Percentiles rank a stretch among this genome's conserved stretches.
Evolutionary conservation across 2,113 vertebrate genomes (phyloP).

Genomic region (Pelecanus crispus): DNA sequence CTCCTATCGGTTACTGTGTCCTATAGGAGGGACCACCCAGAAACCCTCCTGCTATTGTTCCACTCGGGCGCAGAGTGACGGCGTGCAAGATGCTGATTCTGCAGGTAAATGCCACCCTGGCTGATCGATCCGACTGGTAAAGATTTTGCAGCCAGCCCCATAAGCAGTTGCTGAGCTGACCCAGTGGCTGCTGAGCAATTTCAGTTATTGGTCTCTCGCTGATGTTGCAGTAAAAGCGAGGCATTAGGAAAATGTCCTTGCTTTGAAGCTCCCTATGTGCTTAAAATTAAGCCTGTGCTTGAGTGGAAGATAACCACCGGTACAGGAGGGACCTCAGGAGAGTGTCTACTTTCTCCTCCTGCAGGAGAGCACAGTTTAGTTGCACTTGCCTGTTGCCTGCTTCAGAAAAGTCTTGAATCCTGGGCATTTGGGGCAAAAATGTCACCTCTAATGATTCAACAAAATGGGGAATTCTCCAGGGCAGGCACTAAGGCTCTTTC

Average conservation of each 20-base stretch:
- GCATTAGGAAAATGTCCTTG: background rate
- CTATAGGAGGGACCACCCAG: constrained; percentile 3
- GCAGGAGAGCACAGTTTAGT: background rate
- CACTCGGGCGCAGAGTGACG: accelerated
- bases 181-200: background rate
- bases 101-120: background rate
- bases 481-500: background rate
- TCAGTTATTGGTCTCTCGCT: background rate
- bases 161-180: background rate
- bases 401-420: background rate
- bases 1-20: background rate
- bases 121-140: background rate
- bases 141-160: background rate
- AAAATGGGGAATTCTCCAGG: background rate
- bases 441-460: background rate
- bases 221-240: background rate
- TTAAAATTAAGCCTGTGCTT: background rate
- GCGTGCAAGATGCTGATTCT: background rate
- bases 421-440: background rate
- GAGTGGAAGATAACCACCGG: background rate
- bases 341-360: background rate
- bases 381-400: background rate
- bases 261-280: background rate
- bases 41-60: background rate
- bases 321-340: background rate